Evolutionary conservation across 2,797 vertebrate genomes (phyloP).

Genomic region (Syncerus caffer): DNA sequence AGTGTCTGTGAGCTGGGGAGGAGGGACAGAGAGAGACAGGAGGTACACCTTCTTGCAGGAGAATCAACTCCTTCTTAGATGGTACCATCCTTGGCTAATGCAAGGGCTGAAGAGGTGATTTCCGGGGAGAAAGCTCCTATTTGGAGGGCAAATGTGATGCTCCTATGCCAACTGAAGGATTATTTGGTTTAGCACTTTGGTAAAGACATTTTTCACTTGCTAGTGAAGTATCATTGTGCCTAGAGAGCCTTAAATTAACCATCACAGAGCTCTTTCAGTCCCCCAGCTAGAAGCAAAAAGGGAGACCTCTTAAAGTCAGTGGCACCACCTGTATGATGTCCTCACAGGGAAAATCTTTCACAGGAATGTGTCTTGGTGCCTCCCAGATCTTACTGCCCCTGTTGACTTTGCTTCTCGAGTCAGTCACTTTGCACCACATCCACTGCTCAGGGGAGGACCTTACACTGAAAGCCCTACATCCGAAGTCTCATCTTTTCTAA

Average conservation of each 20-base stretch:
- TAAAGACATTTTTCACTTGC: background rate
- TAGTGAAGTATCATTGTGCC: too few species aligned
- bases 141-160: background rate
- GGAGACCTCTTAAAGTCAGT: background rate
- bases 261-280: too few species aligned
- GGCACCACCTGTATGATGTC: accelerated
- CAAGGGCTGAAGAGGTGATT: background rate
- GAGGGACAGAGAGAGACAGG: background rate
- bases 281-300: background rate
- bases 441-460: background rate
- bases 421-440: background rate
- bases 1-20: background rate
- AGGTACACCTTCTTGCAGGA: background rate
- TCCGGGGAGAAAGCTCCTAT: background rate
- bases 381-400: background rate
- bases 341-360: background rate
- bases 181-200: background rate
- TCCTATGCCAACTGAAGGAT: background rate
- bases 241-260: background rate
- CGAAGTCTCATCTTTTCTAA: background rate
- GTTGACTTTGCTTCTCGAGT: background rate
- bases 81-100: accelerated
- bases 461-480: background rate
- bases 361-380: background rate
- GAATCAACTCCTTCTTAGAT: background rate